Conservation (phyloP, 2,888 invertebrate genomes). For the Archips xylosteana region DNA sequence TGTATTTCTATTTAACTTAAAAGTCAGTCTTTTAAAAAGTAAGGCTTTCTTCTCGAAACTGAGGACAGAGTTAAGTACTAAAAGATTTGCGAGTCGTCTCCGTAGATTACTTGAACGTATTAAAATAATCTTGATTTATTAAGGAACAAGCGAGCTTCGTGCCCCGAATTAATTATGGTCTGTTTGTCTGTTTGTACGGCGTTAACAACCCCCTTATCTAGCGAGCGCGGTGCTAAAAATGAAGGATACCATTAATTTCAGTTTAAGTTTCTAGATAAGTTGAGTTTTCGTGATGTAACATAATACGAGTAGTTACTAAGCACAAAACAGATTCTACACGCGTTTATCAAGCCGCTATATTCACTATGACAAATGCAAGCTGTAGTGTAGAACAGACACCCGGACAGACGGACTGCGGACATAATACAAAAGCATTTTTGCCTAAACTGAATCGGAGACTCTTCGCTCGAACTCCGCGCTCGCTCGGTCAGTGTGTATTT, state of each 20-base stretch:
- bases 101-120: not conserved
- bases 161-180: constrained; percentile 39
- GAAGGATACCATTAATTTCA: constrained; percentile 4
- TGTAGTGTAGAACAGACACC: too few relatives aligned
- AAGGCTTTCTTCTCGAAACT: not conserved
- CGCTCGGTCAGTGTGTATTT: too few relatives aligned
- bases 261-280: constrained; percentile 1
- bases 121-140: constrained; percentile 21
- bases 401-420: too few relatives aligned
- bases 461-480: too few relatives aligned
- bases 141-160: constrained; percentile 17
- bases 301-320: too few relatives aligned
- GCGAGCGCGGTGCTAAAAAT: constrained; percentile 9
- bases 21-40: too few relatives aligned
- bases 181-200: constrained; percentile 38
- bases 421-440: too few relatives aligned
- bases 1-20: too few relatives aligned
- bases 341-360: too few relatives aligned
- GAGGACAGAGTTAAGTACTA: not conserved
- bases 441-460: too few relatives aligned
- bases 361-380: too few relatives aligned
- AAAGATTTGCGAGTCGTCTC: not conserved
- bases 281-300: not conserved
- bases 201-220: constrained; percentile 33
- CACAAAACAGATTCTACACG: too few relatives aligned